Percentiles rank a stretch among this genome's conserved stretches.
Evolutionary conservation across 2,113 vertebrate genomes (phyloP).

Genomic region (Leptobrachium ailaonicum): DNA sequence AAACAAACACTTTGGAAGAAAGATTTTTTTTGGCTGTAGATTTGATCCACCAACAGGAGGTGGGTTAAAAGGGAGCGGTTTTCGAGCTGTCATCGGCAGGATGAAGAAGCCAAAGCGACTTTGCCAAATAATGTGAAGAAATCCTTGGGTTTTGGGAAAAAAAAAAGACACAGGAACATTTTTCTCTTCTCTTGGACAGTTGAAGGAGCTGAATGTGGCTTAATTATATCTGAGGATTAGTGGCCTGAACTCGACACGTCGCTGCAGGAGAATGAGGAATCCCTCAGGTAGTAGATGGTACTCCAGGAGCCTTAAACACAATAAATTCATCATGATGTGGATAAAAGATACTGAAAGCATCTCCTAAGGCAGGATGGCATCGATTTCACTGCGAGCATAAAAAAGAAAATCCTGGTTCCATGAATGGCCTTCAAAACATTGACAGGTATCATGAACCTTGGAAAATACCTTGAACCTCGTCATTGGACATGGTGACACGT

Average conservation of each 20-base stretch:
- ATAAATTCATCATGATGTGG: too few relatives aligned
- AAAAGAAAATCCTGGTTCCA: too few relatives aligned
- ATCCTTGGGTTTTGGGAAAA: not conserved
- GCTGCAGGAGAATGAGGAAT: not conserved
- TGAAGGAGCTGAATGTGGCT: not conserved
- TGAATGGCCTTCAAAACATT: too few relatives aligned
- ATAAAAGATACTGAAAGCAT: too few relatives aligned
- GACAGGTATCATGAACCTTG: too few relatives aligned
- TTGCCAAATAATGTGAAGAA: slow-evolving; percentile 64
- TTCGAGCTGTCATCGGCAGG: slow-evolving; percentile 65
- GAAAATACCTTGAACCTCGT: too few relatives aligned
- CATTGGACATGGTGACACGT: too few relatives aligned
- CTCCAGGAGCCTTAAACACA: not conserved
- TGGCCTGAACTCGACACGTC: not conserved
- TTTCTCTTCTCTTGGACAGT: slow-evolving; percentile 8
- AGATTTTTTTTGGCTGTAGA: slow-evolving; percentile 65
- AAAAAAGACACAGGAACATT: slow-evolving; percentile 16
- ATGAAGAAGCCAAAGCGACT: slow-evolving; percentile 63
- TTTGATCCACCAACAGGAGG: slow-evolving; percentile 66
- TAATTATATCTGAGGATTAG: slow-evolving; percentile 2
- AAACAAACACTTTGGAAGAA: slow-evolving; percentile 68
- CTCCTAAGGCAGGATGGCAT: too few relatives aligned
- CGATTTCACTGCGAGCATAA: too few relatives aligned
- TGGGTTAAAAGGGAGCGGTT: slow-evolving; percentile 68
- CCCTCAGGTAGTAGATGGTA: not conserved